Base-by-base conservation (phyloP, 2,113 vertebrate genomes). In the Scomber japonicus region DNA sequence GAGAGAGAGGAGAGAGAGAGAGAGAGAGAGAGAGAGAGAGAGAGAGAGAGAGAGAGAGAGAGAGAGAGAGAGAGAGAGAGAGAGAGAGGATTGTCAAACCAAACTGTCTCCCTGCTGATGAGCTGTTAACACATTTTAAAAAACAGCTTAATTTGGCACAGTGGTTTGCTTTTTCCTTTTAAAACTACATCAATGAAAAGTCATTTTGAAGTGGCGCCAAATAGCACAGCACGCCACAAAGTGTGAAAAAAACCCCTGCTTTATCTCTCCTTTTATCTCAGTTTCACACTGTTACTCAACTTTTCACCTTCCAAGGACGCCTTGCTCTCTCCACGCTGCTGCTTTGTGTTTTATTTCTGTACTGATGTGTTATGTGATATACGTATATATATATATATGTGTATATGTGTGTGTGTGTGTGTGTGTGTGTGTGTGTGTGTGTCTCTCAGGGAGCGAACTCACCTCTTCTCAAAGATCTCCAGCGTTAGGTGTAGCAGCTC, bases 391-490 rank as follows among this genome's bases (percentile, higher is more conserved):
- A 27, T 27, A 1, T 27, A 1, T 27, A 1, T 27, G 2, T 27
- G 24, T 3, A 1, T 21, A 1, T 21, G 21, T 21, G 21, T 21
- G 21, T 27, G 24, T 27, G 24, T 27, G 24, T 27, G 2, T 27
- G 24, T 3, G 21, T 21, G 21, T 21, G 21, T 21, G 21, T 21
- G 21, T 21, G 21, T 21, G 21, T 21, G 21, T 21, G 21, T 21
- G 21, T 21, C 1, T 27, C 24, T 3, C 24, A 27, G 24, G 24
- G 24, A 2, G 1, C 4, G 21, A 11, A 16, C 83, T 86, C 71
- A 99, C 98, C 98, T 97, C 94, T 99, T 99, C 90, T 99, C 98
- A 93, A 99, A 97, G 77, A 99, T 97, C 94, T 99, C 98, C 95
- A 99, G 96, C 75, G 98, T 99, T 92, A 99, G 96, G 89, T 99